phyloP scores from a whole-genome alignment of 2,797 vertebrate species.

The Xenopus petersii region DNA sequence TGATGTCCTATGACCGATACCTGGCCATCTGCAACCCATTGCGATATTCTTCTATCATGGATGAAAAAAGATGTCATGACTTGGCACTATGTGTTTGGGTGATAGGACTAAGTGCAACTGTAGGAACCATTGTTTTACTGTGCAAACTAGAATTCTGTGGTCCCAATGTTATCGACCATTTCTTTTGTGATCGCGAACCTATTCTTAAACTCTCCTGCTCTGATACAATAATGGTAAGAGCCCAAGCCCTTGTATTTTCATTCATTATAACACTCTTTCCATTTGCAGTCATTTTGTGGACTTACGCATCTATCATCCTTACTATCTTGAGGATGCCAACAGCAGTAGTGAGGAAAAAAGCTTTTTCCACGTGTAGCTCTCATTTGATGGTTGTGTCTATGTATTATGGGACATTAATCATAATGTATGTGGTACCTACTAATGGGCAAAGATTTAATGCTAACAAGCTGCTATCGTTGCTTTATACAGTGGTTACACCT shows the following conservation, averaged over 20 bases:
- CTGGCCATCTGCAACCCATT: constrained; percentile 38
- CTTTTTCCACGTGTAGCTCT: constrained; percentile 48
- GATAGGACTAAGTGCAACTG: constrained; percentile 16
- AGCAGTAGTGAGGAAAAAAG: constrained; percentile 33
- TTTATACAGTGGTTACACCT: neutral
- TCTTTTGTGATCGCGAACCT: constrained; percentile 42
- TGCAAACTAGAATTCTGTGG: constrained; percentile 28
- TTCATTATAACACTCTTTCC: constrained; percentile 25
- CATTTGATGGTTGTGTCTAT: constrained; percentile 41
- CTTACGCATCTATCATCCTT: constrained; percentile 27
- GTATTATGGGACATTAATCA: constrained; percentile 49
- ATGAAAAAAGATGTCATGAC: neutral
- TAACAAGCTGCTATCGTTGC: neutral
- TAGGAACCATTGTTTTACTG: constrained; percentile 31
- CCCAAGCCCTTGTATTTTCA: constrained; percentile 25
- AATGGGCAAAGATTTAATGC: neutral
- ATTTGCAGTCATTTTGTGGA: constrained; percentile 25
- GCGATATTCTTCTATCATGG: constrained; percentile 25
- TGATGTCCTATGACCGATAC: constrained; percentile 48
- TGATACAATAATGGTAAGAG: constrained; percentile 18
- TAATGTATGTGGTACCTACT: constrained; percentile 37
- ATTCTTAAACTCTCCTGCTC: constrained; percentile 37
- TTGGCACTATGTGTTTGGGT: constrained; percentile 20
- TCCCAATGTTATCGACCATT: constrained; percentile 37
- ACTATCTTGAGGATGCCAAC: constrained; percentile 42